Base-by-base conservation (phyloP, 1,140 invertebrate genomes). In the Procambarus clarkii region DNA sequence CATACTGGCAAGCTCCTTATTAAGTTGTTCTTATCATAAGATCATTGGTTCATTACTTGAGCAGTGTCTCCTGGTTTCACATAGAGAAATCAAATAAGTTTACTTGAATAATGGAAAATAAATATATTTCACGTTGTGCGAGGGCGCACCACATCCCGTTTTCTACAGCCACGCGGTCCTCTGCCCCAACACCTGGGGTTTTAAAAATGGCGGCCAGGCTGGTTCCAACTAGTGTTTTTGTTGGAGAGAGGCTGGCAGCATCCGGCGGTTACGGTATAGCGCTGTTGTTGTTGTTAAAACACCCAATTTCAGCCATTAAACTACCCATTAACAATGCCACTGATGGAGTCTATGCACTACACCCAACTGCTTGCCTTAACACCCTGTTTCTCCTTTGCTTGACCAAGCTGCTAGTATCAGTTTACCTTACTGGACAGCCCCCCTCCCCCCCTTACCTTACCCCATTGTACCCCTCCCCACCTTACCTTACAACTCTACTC, bases 111-210 rank as follows among this genome's bases (percentile, higher is more conserved):
- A 4, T 1, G 50, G 50, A 34, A 82, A 34, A 21, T 82, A 44
- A 64, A 18, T 18, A 34, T 79, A 48, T 48, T 48, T 79, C 77
- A 24, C 77, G 8, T 46, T 44, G 76, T 34, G 45, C n/a, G 46
- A 74, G 80, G 46, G n/a, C 71, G 44, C 15, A 64, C 88, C 88
- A 58, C 48, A 18, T 24, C 74, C 88, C 88, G 82, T 91, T 85
- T 91, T 91, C 88, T 91, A 91, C 82, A 84, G 82, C 88, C 88
- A 91, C 88, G 88, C 88, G 88, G 88, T 91, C 82, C 82, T 79
- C 82, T 79, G 77, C 81, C 34, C 34, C 24, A 91, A 78, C 88
- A 91, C 82, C 81, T 85, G 88, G 88, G 34, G 81, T 13, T 91
- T 91, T 91, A 91, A 91, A 91, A 84, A 91, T 91, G 88, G 88